phyloP scores from a whole-genome alignment of 1,140 invertebrate species.

The Hydropsyche tenuis region DNA sequence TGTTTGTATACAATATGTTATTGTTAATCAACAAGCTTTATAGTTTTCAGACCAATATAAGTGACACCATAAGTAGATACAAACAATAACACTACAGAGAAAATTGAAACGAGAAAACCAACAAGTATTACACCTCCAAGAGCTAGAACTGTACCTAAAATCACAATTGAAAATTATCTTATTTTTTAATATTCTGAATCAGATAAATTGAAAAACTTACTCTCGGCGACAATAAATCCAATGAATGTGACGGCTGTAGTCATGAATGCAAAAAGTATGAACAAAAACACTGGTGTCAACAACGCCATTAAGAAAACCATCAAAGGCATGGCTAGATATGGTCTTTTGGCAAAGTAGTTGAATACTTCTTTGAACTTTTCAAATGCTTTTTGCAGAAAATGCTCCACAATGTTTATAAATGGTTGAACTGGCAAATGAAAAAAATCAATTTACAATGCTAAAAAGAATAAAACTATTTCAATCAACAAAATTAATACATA shows the following conservation, averaged over 20 bases:
- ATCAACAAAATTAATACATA: too few relatives aligned
- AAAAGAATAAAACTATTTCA: too few relatives aligned
- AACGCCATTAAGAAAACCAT: conserved; percentile 2
- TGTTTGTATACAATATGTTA: too few relatives aligned
- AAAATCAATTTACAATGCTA: neutral
- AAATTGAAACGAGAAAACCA: conserved; percentile 29
- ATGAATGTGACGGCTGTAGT: conserved; percentile 10
- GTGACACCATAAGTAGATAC: conserved; percentile 11
- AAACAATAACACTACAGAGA: conserved; percentile 26
- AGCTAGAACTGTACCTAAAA: conserved; percentile 39
- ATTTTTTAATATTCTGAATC: neutral
- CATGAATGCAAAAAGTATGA: conserved; percentile 15
- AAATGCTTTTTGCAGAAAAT: neutral
- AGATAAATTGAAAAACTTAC: conserved; percentile 12
- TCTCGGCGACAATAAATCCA: conserved; percentile 20
- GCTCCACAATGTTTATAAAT: neutral
- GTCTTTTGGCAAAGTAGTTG: conserved; percentile 17
- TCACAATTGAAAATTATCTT: neutral
- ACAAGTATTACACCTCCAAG: conserved; percentile 34
- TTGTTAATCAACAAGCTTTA: neutral
- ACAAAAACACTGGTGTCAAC: conserved; percentile 2
- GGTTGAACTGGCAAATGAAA: neutral
- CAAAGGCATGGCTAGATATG: conserved; percentile 21
- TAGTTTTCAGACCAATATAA: neutral
- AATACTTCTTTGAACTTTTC: neutral